Evolutionary conservation across 2,113 vertebrate species (phyloP).

Genomic region (Podarcis muralis): DNA sequence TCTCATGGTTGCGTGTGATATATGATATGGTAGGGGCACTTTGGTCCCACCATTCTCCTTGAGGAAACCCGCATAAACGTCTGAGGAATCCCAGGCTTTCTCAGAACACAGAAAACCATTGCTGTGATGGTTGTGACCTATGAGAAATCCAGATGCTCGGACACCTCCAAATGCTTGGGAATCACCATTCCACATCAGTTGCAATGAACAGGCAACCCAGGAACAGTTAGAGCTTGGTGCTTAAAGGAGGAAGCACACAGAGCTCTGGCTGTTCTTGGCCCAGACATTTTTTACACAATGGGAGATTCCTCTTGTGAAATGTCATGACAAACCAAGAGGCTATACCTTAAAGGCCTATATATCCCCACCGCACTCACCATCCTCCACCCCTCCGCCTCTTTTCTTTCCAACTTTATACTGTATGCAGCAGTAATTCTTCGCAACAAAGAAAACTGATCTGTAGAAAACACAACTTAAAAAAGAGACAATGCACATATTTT

Average conservation of each 20-base stretch:
- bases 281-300: not conserved
- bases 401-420: no score
- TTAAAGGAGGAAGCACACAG: not conserved
- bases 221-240: not conserved
- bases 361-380: no score
- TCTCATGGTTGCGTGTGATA: not conserved
- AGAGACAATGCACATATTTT: no score
- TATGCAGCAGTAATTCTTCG: no score
- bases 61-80: not conserved
- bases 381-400: no score
- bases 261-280: not conserved
- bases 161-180: not conserved
- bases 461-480: no score
- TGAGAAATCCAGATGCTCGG: not conserved
- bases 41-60: not conserved
- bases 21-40: not conserved
- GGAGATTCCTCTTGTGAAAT: accelerated
- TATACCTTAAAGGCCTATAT: no score
- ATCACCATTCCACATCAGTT: not conserved
- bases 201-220: not conserved
- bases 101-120: not conserved
- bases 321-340: not conserved
- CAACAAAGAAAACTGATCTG: no score
- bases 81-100: no score
- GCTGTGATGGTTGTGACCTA: not conserved